phyloP scores from a whole-genome alignment of 2,113 vertebrate genomes.

The Vidua macroura region DNA sequence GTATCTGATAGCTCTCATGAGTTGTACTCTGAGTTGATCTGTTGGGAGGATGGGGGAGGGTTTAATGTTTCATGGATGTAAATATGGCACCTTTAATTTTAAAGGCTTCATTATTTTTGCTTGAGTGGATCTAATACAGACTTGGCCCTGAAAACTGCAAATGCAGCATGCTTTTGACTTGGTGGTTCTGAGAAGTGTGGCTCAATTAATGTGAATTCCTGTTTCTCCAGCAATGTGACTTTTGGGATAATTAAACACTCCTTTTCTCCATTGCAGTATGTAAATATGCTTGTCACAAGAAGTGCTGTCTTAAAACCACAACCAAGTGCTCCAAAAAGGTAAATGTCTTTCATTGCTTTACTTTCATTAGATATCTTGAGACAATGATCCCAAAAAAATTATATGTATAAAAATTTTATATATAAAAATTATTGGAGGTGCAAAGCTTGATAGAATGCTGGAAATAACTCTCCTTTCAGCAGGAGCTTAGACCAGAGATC shows the following conservation, averaged over 20 bases:
- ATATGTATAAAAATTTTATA: not conserved
- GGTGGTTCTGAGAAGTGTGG: not conserved
- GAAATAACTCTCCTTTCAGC: not conserved
- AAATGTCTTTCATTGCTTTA: conserved; percentile 31
- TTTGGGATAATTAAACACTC: not conserved
- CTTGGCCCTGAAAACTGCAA: not conserved
- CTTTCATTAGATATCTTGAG: not conserved
- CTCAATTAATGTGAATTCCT: not conserved
- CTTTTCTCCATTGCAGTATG: conserved; percentile 84
- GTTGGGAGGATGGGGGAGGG: fast-evolving
- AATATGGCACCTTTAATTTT: not conserved
- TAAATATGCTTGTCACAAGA: conserved; percentile 96
- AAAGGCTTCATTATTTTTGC: not conserved
- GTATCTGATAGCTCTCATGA: not conserved
- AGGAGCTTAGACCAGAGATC: not conserved
- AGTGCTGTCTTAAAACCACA: conserved; percentile 93
- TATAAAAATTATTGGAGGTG: not conserved
- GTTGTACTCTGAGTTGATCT: not conserved
- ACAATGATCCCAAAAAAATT: not conserved
- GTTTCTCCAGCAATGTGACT: not conserved
- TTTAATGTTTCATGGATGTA: not conserved
- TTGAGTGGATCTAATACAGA: not conserved
- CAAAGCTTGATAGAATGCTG: not conserved
- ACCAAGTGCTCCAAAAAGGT: conserved; percentile 97
- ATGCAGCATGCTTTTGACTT: not conserved